Evolutionary conservation across 2,888 invertebrate genomes (phyloP).

Genomic region (Drosophila stalkeri): DNA sequence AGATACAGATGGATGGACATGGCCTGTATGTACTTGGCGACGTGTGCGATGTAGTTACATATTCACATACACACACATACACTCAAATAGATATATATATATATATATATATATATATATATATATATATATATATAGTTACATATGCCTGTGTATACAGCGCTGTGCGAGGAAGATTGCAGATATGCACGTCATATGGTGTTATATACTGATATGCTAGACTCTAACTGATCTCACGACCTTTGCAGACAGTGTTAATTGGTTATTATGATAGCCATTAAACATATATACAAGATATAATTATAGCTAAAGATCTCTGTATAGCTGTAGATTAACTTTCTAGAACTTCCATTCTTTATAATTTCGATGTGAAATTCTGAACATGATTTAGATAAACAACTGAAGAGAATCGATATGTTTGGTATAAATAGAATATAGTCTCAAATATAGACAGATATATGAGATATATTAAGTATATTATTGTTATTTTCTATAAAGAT

Average conservation of each 20-base stretch:
- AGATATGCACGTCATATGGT: conserved; percentile 35
- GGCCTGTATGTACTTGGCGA: conserved; percentile 29
- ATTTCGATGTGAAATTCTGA: not conserved
- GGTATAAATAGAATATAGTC: too few species aligned
- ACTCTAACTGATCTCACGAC: conserved; percentile 26
- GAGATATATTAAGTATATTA: too few species aligned
- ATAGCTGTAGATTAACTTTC: not conserved
- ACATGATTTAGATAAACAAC: not conserved
- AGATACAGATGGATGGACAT: conserved; percentile 76
- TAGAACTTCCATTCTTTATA: too few species aligned
- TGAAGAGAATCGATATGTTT: too few species aligned
- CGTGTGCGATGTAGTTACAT: conserved; percentile 50
- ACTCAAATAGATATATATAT: conserved; percentile 1
- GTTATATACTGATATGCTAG: conserved; percentile 36
- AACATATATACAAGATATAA: not conserved
- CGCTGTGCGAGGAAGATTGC: conserved; percentile 26
- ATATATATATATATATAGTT: conserved; percentile 8
- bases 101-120: too few species aligned
- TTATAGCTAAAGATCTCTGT: not conserved
- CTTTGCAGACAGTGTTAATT: conserved; percentile 55
- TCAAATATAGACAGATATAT: not conserved
- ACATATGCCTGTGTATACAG: conserved; percentile 11
- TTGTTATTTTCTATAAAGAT: too few species aligned
- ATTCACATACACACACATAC: conserved; percentile 11
- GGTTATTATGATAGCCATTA: conserved; percentile 40